Conservation (phyloP, 1,140 invertebrate genomes). For the Sycophaga agraensis region DNA sequence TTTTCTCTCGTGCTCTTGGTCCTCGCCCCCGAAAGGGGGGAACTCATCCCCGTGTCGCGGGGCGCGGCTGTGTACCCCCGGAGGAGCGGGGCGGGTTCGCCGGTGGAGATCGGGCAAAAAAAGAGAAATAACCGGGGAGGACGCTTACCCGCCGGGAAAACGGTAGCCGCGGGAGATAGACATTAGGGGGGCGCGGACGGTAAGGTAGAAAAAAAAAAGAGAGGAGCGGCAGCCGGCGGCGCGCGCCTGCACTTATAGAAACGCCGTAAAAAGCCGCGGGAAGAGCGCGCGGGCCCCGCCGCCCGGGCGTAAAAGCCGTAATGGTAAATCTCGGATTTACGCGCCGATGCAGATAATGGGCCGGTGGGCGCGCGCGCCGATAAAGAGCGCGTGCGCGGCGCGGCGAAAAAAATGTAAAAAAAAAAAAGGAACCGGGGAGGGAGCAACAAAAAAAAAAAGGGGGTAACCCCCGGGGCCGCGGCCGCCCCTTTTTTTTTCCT, state of each 20-base stretch:
- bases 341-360: slow-evolving; percentile 36
- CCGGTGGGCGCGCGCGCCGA: background rate
- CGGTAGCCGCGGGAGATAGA: background rate
- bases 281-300: background rate
- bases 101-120: background rate
- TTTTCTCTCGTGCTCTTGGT: no score
- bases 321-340: slow-evolving; percentile 28
- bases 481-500: background rate
- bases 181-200: background rate
- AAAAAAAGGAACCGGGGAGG: background rate
- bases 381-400: slow-evolving; percentile 21
- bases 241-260: no score
- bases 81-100: no score
- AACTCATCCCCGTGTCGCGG: no score
- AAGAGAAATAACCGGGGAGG: background rate
- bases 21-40: background rate
- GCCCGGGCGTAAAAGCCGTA: slow-evolving; percentile 35
- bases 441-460: background rate
- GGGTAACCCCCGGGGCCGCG: background rate
- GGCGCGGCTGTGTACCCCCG: no score
- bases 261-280: slow-evolving; percentile 7
- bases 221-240: slow-evolving; percentile 2
- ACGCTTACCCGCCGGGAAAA: no score
- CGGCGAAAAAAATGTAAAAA: no score
- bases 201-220: background rate